phyloP scores from a whole-genome alignment of 2,113 vertebrate species.

The Lampris incognitus region DNA sequence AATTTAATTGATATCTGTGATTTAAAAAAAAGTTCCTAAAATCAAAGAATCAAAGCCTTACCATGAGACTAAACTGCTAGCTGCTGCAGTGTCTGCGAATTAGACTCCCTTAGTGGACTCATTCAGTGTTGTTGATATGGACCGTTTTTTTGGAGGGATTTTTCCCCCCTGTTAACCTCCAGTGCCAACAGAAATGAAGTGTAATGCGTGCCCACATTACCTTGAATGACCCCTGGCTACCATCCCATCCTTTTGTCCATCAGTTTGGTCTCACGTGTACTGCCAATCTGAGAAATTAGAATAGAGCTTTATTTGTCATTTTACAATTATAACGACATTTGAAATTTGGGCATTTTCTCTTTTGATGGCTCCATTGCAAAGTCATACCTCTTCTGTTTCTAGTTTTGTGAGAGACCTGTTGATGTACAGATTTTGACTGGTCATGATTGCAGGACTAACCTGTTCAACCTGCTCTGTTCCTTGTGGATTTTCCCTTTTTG shows the following conservation, averaged over 20 bases:
- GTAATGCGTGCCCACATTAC: slow-evolving; percentile 10
- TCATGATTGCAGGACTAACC: neutral
- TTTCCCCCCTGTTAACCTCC: slow-evolving; percentile 9
- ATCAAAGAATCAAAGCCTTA: too few species aligned
- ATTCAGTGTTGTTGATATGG: neutral
- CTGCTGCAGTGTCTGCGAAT: too few species aligned
- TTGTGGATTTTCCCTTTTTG: neutral
- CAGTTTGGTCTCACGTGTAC: slow-evolving; percentile 51
- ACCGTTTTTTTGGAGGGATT: too few species aligned
- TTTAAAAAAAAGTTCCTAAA: neutral
- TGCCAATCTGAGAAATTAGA: neutral
- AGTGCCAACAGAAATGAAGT: slow-evolving; percentile 47
- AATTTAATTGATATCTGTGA: too few species aligned
- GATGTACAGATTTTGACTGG: neutral
- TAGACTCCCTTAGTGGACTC: too few species aligned
- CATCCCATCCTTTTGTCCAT: neutral
- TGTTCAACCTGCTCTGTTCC: too few species aligned
- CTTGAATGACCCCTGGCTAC: too few species aligned
- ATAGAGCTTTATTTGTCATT: too few species aligned
- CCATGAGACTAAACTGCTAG: too few species aligned
- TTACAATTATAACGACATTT: too few species aligned
- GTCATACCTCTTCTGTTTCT: neutral
- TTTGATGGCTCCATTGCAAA: neutral
- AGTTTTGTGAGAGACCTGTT: slow-evolving; percentile 3
- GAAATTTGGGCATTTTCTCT: neutral